Base-by-base conservation (phyloP, 1,140 invertebrate species). In the Eubasilissa regina region DNA sequence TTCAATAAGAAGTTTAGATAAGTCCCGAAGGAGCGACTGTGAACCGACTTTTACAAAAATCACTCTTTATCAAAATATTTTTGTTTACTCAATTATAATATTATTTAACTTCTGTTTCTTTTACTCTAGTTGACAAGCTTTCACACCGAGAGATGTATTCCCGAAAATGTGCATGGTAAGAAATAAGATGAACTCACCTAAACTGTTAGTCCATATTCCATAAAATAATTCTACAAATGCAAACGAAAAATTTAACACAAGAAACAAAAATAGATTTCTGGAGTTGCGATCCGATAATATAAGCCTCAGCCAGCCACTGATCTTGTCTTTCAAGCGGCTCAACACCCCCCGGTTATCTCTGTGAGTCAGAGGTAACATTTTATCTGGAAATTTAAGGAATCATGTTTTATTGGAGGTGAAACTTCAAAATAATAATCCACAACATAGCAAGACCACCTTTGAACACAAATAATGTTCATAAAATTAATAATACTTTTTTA, bases 171-270 rank as follows among this genome's bases (percentile, higher is more conserved):
- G 47, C 6, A 64, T 66, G 3, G 13, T 66, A 15, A 35, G 11
- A 75, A n/a, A 25, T 4, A 70, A 66, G 10, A 70, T 10, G 4
- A 11, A 79, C 88, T 88, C 85, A 93, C 92, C 94, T 89, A 95
- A 92, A 86, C 97, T 99, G 88, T 99, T 99, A 75, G 97, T 98
- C 96, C 94, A 97, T 83, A 98, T 92, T 78, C 98, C 98, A 89
- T 99, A 99, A 72, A 94, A 91, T 68, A 99, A 90, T 89, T 99
- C 98, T 13, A 99, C 96, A 90, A 99, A 99, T 3, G 98, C 97
- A 89, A 98, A 98, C 3, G 96, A 97, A 78, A 99, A 91, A 89
- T 99, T 99, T 9, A 99, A 89, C 56, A 98, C 79, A 0, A 99
- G 91, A 86, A 99, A 99, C n/a, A 98, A 89, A 87, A 99, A 98